Evolutionary conservation across 2,797 vertebrate genomes (phyloP).

Genomic region (Leuciscus waleckii): DNA sequence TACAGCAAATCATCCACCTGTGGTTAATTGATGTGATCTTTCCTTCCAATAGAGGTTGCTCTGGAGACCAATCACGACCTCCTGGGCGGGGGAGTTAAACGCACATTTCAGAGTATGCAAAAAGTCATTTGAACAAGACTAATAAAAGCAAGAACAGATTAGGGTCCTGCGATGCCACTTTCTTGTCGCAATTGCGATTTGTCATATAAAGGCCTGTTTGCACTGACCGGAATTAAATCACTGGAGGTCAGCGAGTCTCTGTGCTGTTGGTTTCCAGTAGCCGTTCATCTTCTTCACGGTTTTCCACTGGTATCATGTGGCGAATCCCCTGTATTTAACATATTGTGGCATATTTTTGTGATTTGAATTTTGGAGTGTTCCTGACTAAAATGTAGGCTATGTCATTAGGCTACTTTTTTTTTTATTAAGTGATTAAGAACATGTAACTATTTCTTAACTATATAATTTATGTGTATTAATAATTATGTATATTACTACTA

Average conservation of each 20-base stretch:
- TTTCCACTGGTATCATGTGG: not conserved
- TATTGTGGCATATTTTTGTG: not conserved
- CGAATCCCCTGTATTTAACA: not conserved
- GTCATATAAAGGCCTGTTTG: not conserved
- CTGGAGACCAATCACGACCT: conserved; percentile 22
- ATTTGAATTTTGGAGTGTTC: not conserved
- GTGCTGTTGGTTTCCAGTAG: not conserved
- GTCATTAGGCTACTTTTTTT: too few species aligned
- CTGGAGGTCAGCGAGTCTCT: not conserved
- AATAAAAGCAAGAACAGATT: conserved; percentile 5
- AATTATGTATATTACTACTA: not conserved
- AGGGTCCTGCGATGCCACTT: not conserved
- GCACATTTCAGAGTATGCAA: not conserved
- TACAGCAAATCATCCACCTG: conserved; percentile 23
- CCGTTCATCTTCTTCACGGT: not conserved
- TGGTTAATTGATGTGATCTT: conserved; percentile 27
- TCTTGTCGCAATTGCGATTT: not conserved
- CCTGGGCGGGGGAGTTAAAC: conserved; percentile 11
- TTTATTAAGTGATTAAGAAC: not conserved
- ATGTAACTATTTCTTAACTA: not conserved
- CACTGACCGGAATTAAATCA: not conserved
- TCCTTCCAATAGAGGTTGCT: conserved; percentile 25
- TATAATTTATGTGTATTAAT: not conserved
- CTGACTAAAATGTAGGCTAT: not conserved
- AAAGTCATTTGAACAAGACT: not conserved